phyloP scores from a whole-genome alignment of 2,113 vertebrate genomes.

The Limnothrissa miodon region DNA sequence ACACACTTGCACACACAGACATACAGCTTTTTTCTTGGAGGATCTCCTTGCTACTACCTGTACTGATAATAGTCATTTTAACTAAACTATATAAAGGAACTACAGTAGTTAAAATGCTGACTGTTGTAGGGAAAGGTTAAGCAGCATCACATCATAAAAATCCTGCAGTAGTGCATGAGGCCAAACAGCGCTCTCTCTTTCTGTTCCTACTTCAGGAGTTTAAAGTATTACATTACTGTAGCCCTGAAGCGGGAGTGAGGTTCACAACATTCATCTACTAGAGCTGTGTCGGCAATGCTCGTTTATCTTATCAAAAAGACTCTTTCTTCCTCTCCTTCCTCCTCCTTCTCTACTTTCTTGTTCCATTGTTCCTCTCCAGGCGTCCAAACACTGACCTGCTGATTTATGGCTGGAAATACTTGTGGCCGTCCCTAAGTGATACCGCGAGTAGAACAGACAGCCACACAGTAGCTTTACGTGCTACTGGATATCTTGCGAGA shows the following conservation, averaged over 20 bases:
- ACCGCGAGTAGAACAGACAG: background rate
- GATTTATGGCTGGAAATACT: constrained; percentile 9
- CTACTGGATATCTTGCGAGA: background rate
- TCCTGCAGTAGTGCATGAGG: background rate
- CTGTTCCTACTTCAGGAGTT: no score
- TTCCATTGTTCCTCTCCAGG: background rate
- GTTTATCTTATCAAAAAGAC: background rate
- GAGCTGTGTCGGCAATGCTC: background rate
- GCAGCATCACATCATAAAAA: background rate
- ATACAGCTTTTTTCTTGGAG: background rate
- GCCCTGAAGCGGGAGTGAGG: background rate
- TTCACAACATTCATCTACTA: background rate
- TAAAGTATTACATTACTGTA: background rate
- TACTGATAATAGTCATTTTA: no score
- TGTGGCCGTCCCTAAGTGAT: background rate
- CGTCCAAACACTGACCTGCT: constrained; percentile 6
- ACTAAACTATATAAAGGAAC: no score
- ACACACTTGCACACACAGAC: background rate
- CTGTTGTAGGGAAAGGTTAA: background rate
- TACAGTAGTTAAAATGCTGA: background rate
- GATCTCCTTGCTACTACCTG: background rate
- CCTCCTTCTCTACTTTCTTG: background rate
- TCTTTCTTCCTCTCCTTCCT: background rate
- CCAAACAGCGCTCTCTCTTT: background rate
- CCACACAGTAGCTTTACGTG: background rate